phyloP scores from a whole-genome alignment of 2,113 vertebrate species.

The Bucco capensis region DNA sequence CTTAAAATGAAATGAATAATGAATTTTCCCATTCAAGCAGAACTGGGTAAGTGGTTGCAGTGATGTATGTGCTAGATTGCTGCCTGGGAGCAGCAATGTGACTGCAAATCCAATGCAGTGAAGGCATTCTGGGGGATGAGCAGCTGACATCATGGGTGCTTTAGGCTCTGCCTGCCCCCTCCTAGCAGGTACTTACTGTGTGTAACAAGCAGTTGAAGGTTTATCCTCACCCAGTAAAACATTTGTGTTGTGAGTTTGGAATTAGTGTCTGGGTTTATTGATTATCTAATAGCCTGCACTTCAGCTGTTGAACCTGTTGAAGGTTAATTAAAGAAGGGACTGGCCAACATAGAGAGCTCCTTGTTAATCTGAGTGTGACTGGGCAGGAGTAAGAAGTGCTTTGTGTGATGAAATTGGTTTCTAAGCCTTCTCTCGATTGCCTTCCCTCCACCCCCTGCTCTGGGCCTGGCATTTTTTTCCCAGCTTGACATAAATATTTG shows the following conservation, averaged over 20 bases:
- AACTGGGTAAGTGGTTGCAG: neutral
- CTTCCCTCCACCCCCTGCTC: neutral
- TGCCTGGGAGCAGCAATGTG: neutral
- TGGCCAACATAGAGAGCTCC: neutral
- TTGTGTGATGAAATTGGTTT: neutral
- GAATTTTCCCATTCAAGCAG: slow-evolving; percentile 36
- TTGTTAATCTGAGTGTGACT: slow-evolving; percentile 9
- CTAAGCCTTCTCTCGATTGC: slow-evolving; percentile 16
- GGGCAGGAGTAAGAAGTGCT: neutral
- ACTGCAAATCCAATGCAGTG: neutral
- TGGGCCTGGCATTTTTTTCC: slow-evolving; percentile 50
- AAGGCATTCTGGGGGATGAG: neutral
- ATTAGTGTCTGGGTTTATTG: neutral
- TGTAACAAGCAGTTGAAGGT: neutral
- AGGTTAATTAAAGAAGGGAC: slow-evolving; percentile 28
- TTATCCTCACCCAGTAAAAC: neutral
- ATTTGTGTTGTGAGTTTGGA: neutral
- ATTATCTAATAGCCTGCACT: neutral
- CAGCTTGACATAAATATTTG: slow-evolving; percentile 59
- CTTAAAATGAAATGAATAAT: slow-evolving; percentile 53
- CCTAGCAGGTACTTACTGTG: neutral
- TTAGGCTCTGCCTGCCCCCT: neutral
- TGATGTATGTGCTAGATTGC: neutral
- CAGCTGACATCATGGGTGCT: neutral
- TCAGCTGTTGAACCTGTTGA: neutral